These are phyloP conservation scores for Amphimedon queenslandica DNA, from an alignment of 37 sponge, comb jelly and placozoan genomes.

Conservation along the genomic window DNA sequence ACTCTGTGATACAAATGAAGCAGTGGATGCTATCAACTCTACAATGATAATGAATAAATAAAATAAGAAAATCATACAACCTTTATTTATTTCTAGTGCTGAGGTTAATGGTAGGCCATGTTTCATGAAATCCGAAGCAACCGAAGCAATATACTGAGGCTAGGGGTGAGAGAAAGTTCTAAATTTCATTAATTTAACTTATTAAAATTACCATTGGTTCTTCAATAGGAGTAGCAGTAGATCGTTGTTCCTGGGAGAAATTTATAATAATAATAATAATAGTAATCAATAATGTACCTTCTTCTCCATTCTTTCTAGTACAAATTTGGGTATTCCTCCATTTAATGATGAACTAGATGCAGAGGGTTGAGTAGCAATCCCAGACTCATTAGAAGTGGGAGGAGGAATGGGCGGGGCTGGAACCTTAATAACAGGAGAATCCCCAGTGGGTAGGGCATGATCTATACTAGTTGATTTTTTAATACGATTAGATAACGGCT, in stretches of 20 bases:
- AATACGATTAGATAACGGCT: background rate
- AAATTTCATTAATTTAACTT: background rate
- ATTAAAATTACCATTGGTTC: background rate
- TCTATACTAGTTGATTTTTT: no score
- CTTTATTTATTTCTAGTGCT: background rate
- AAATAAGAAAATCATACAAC: background rate
- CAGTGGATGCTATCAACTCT: background rate
- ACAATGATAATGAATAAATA: background rate
- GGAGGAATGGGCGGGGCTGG: slow-evolving; percentile 5
- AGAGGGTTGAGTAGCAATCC: background rate
- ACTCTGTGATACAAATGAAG: background rate
- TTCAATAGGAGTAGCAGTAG: background rate
- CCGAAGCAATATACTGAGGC: background rate
- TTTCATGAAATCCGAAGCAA: background rate
- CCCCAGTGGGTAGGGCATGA: no score
- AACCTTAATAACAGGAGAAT: background rate
- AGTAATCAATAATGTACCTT: slow-evolving; percentile 1
- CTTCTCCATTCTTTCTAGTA: slow-evolving; percentile 80
- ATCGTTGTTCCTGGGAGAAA: no score
- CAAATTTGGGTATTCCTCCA: slow-evolving; percentile 76
- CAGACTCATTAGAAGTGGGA: background rate
- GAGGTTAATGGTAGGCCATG: background rate
- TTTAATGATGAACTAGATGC: background rate
- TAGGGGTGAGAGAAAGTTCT: background rate
- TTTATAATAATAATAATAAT: background rate